phyloP scores from a whole-genome alignment of 2,888 invertebrate genomes.

The Limnephilus lunatus region DNA sequence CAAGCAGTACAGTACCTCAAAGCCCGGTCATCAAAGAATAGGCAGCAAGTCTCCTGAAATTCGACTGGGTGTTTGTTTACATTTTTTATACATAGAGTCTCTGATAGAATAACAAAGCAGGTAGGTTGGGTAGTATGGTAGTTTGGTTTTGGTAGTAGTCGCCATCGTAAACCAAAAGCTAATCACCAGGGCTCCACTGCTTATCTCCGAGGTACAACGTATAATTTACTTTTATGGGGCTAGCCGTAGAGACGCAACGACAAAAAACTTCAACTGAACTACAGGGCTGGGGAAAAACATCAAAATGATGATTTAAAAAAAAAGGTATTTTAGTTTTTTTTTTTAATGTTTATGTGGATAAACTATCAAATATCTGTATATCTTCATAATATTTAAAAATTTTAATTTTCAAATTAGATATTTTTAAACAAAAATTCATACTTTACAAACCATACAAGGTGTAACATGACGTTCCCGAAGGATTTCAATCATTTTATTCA shows the following conservation, averaged over 20 bases:
- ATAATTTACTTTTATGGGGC: conserved; percentile 65
- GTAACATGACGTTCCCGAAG: too few relatives aligned
- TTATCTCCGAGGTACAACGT: conserved; percentile 64
- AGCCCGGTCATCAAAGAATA: background rate
- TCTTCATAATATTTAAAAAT: too few relatives aligned
- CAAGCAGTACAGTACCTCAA: background rate
- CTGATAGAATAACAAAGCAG: conserved; percentile 38
- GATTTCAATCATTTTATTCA: too few relatives aligned
- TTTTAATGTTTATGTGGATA: too few relatives aligned
- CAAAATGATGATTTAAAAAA: too few relatives aligned
- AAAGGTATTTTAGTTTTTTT: too few relatives aligned
- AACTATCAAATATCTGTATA: too few relatives aligned
- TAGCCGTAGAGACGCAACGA: conserved; percentile 53
- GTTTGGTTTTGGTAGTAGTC: conserved; percentile 51
- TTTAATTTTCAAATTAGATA: too few relatives aligned
- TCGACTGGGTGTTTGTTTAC: conserved; percentile 55
- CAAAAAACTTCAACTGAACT: conserved; percentile 44
- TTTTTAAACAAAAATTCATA: too few relatives aligned
- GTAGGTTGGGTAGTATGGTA: conserved; percentile 56
- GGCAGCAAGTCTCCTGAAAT: background rate
- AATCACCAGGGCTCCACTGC: conserved; percentile 63
- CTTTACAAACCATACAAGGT: too few relatives aligned
- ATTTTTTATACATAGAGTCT: conserved; percentile 30
- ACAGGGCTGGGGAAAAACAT: conserved; percentile 52
- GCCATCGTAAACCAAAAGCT: conserved; percentile 61